Evolutionary conservation across 2,113 vertebrate genomes (phyloP), one percentile per base, ranked within the genome.

Genomic region (Osmerus mordax): DNA sequence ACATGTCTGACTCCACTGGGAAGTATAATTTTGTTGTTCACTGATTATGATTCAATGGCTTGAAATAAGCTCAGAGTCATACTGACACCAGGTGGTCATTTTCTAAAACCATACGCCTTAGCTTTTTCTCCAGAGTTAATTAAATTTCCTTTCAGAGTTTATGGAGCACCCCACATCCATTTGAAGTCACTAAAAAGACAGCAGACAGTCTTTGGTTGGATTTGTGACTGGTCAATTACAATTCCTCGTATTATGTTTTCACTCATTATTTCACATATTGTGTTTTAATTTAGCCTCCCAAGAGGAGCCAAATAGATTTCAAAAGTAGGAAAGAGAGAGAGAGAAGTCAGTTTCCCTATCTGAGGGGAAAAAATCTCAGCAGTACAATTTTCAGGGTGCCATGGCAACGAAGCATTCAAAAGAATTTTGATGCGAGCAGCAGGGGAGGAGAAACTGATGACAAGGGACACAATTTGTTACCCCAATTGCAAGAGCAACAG

Each of bases 351-450:
- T 83, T 82, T 73, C 77, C 61, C 78, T 83, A 84, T 90, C 86
- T 89, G 70, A 84, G 69, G 69, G 70, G 75, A 72, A 82, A 89
- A 88, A 76, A 87, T 83, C 78, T 80, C 78, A 68, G 81, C 76
- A 71, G 84, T 86, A 90, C 80, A 85, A 90, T 91, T 86, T 89
- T 87, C 83, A 86, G 87, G 91, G 86, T 92, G 74, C 90, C 90
- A 93, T 92, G 89, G 91, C 89, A 92, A 92, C 92, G 79, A 87
- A 77, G 79, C 88, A 88, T 89, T 92, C 85, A 86, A 86, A 90
- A 89, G 83, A 90, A 91, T 90, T 88, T 88, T 91, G 89, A 92
- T 92, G 89, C 89, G 90, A 85, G 86, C 87, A 88, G 83, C 85
- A 83, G 84, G 83, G 78, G 86, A 86, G 79, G 80, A 78, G 73